Evolutionary conservation across 2,113 vertebrate genomes (phyloP), one percentile per base, ranked within the genome.

Genomic region (Rutilus rutilus): DNA sequence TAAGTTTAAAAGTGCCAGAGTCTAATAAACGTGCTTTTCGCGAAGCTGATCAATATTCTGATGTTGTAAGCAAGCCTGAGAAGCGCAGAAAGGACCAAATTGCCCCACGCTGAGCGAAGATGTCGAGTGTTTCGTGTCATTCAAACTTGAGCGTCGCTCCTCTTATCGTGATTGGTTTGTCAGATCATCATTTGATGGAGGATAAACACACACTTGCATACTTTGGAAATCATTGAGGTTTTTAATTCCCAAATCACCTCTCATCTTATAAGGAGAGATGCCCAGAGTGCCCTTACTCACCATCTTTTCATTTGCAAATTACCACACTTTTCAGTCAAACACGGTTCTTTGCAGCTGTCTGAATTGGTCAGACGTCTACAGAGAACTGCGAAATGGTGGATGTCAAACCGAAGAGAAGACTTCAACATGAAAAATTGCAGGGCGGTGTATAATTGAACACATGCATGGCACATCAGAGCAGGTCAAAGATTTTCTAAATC

Each of bases 221-320:
- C 57, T 79, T 62, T 12, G 47, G 78, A 81, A 81, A 81, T 81
- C 78, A 65, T 65, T 62, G 42, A 52, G 62, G 25, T 27, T 82
- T 83, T 71, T 83, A 59, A 73, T 83, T 83, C 33, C 50, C 67
- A 83, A 83, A 83, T 57, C 45, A 83, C 65, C 81, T 54, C 64
- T 71, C 50, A 42, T 83, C 65, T 83, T 73, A 42, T 73, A 73
- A 23, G 11, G 27, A 36, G 42, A 82, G 80, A 69, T 67, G 80
- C 62, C 45, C 45, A 30, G 62, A 82, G 80, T 82, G 80, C 25
- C 80, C 80, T 65, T 82, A 82, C 27, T 82, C 69, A 82, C 33
- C 8, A 42, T 52, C 80, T 82, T 52, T 82, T 82, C 80, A 82
- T 52, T 82, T 64, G 45, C 80, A 69, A 82, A 82, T 69, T 82